Evolutionary conservation across 2,113 vertebrate species (phyloP).

Genomic region (Hiodon tergisus): DNA sequence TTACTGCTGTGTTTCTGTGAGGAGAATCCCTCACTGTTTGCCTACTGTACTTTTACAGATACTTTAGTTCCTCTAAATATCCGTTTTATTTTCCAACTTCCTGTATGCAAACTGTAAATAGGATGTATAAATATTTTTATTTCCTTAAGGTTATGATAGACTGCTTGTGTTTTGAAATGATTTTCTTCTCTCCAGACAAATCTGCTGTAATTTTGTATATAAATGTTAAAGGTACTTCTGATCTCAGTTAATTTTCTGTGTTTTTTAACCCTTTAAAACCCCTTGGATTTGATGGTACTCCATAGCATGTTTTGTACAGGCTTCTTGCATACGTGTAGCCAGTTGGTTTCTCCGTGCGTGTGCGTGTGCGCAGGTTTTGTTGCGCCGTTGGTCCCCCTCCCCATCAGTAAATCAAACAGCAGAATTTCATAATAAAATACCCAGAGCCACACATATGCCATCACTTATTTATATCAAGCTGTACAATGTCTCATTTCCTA

Average conservation of each 20-base stretch:
- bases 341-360: too few relatives aligned
- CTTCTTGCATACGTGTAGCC: neutral
- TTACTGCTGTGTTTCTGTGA: neutral
- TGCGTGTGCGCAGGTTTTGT: too few relatives aligned
- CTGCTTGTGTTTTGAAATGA: neutral
- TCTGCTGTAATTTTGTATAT: conserved; percentile 6
- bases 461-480: neutral
- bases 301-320: neutral
- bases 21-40: neutral
- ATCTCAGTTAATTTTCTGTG: neutral
- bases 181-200: conserved; percentile 2
- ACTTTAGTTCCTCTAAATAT: neutral
- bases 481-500: neutral
- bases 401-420: too few relatives aligned
- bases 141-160: conserved; percentile 11
- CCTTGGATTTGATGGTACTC: neutral
- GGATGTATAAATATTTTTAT: conserved; percentile 10
- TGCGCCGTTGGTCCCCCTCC: too few relatives aligned
- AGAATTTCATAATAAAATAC: too few relatives aligned
- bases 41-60: neutral
- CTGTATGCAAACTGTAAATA: conserved; percentile 23
- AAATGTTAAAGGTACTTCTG: neutral
- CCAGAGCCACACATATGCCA: neutral
- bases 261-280: conserved; percentile 1
- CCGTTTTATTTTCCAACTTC: neutral